phyloP scores from a whole-genome alignment of 1,140 invertebrate species.

The Halictus rubicundus region DNA sequence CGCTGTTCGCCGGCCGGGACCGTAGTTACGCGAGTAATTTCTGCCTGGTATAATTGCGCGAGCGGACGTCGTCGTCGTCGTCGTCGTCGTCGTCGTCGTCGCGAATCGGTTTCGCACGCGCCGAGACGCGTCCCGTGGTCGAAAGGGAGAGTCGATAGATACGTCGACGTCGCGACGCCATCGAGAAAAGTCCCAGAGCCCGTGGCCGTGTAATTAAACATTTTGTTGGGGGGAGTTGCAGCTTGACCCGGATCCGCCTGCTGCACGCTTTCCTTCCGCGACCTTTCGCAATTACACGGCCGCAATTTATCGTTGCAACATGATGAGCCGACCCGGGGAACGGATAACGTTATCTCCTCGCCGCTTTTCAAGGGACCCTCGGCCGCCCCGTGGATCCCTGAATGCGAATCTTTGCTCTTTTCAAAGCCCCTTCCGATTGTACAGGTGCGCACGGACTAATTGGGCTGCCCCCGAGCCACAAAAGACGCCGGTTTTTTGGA shows the following conservation, averaged over 20 bases:
- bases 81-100: no score
- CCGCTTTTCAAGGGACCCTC: slow-evolving; percentile 14
- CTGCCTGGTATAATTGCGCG: slow-evolving; percentile 51
- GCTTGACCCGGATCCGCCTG: slow-evolving; percentile 47
- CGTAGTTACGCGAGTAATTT: slow-evolving; percentile 50
- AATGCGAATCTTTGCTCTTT: slow-evolving; percentile 6
- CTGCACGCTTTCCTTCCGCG: slow-evolving; percentile 49
- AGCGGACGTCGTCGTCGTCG: background rate
- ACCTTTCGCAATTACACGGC: slow-evolving; percentile 46
- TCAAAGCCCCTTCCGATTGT: background rate
- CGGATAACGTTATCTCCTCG: slow-evolving; percentile 15
- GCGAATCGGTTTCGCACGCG: slow-evolving; percentile 21
- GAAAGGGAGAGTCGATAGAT: background rate
- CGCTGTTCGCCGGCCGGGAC: slow-evolving; percentile 2
- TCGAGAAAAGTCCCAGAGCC: no score
- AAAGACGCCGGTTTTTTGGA: no score
- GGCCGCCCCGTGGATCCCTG: background rate
- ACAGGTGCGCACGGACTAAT: slow-evolving; percentile 18
- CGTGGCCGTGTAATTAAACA: slow-evolving; percentile 58
- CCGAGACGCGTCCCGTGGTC: background rate
- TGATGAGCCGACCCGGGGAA: slow-evolving; percentile 1
- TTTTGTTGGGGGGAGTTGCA: slow-evolving; percentile 38
- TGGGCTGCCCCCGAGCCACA: background rate
- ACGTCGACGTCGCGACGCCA: no score
- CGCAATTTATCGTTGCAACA: slow-evolving; percentile 48